Evolutionary conservation across 2,888 invertebrate species (phyloP).

Genomic region (Tiliacea citrago): DNA sequence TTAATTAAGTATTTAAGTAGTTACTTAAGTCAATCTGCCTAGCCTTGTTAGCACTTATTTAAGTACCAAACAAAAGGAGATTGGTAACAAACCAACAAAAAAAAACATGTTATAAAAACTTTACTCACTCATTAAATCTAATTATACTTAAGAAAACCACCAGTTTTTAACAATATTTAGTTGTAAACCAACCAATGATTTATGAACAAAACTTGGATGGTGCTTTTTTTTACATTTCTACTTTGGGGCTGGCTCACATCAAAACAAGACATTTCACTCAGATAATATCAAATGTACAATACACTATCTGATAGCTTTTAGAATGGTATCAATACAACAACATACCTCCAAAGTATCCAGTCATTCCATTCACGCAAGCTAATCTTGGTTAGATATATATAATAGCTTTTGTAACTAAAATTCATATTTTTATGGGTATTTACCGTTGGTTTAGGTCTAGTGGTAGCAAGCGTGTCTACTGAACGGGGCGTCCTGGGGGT

Average conservation of each 20-base stretch:
- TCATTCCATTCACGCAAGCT: slow-evolving; percentile 22
- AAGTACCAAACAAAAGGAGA: too few species aligned
- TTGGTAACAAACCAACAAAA: neutral
- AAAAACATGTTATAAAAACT: neutral
- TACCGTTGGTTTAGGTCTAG: neutral
- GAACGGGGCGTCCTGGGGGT: too few species aligned
- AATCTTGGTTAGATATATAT: slow-evolving; percentile 18
- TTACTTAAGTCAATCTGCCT: too few species aligned
- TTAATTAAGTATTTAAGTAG: too few species aligned
- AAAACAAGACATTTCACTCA: slow-evolving; percentile 48
- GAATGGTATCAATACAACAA: slow-evolving; percentile 39
- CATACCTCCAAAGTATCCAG: slow-evolving; percentile 11
- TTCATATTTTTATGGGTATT: neutral
- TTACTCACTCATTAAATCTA: neutral
- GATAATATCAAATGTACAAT: slow-evolving; percentile 37
- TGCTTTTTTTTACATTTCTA: neutral
- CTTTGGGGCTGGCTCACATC: slow-evolving; percentile 9
- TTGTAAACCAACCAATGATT: neutral
- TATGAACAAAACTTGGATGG: neutral
- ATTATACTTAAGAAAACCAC: neutral
- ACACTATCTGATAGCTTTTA: slow-evolving; percentile 48
- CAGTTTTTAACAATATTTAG: neutral
- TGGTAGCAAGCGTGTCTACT: neutral
- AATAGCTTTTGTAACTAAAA: slow-evolving; percentile 9
- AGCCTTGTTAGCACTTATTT: too few species aligned